Evolutionary conservation across 2,797 vertebrate genomes (phyloP).

Genomic region (Petrocephalus sullivani): DNA sequence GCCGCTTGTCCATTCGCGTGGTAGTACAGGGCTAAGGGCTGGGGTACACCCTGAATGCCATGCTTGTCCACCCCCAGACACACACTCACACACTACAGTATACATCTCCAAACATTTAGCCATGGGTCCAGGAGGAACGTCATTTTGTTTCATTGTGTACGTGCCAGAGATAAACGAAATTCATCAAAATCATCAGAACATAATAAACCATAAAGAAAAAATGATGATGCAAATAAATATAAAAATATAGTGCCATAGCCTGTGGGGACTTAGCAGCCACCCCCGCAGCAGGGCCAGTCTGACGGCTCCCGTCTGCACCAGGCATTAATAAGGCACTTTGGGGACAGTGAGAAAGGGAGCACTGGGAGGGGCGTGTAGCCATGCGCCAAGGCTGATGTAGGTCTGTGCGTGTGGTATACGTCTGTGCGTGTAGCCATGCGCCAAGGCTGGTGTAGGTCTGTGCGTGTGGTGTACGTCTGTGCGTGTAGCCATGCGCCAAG

Average conservation of each 20-base stretch:
- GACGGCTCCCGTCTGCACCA: background rate
- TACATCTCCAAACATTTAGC: too few relatives aligned
- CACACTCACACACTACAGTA: too few relatives aligned
- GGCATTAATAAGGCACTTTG: background rate
- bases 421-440: too few relatives aligned
- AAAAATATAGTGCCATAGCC: background rate
- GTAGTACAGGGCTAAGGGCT: background rate
- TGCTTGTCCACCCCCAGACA: too few relatives aligned
- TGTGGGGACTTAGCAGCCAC: background rate
- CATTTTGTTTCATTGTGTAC: background rate
- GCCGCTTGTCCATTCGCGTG: background rate
- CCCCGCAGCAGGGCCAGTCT: background rate
- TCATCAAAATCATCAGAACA: background rate
- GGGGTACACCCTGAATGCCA: too few relatives aligned
- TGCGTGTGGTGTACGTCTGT: background rate
- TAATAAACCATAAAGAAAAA: background rate
- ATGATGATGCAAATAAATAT: background rate
- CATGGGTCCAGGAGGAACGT: background rate
- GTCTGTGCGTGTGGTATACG: too few relatives aligned
- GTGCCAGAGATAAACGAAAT: background rate
- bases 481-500: background rate
- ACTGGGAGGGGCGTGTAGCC: background rate
- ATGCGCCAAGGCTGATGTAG: too few relatives aligned
- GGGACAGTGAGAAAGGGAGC: background rate
- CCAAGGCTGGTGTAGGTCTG: too few relatives aligned